These are phyloP conservation scores for Thecophora atra DNA, from an alignment of 2,888 invertebrate genomes.

Conservation along the genomic window DNA sequence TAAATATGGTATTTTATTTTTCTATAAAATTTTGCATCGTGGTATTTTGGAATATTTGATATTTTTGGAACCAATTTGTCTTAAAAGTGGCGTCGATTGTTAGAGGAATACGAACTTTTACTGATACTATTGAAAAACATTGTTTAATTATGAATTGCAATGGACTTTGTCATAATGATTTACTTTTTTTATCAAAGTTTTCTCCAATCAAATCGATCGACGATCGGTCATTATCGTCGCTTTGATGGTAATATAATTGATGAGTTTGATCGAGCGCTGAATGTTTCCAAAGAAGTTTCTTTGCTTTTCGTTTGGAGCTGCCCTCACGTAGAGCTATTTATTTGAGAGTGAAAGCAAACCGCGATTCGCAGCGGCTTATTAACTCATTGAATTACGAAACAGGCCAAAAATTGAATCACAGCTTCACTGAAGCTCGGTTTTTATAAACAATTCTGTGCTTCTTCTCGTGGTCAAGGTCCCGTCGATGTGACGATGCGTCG, in stretches of 20 bases:
- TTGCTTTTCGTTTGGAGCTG: constrained; percentile 5
- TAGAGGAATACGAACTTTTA: no score
- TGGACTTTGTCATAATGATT: no score
- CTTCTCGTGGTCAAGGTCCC: constrained; percentile 31
- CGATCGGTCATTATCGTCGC: constrained; percentile 51
- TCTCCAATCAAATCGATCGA: constrained; percentile 37
- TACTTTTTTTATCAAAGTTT: constrained; percentile 43
- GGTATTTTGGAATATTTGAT: no score
- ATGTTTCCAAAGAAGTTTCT: constrained; percentile 17
- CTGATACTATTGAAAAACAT: no score
- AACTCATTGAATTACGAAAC: constrained; percentile 7
- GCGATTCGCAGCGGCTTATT: constrained; percentile 14
- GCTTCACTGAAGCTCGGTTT: neutral
- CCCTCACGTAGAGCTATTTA: constrained; percentile 35
- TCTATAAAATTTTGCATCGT: no score
- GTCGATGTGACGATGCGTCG: constrained; percentile 9
- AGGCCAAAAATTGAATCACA: neutral
- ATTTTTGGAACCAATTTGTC: no score
- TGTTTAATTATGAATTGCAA: no score
- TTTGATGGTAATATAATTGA: constrained; percentile 44
- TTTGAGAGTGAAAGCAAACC: constrained; percentile 38
- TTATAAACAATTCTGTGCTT: no score
- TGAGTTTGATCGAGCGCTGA: constrained; percentile 8
- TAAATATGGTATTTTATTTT: no score
- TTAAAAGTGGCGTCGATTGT: no score